Percentiles rank a stretch among this genome's conserved stretches.
phyloP scores from a whole-genome alignment of 2,888 invertebrate genomes.

The Hyposoter didymator region DNA sequence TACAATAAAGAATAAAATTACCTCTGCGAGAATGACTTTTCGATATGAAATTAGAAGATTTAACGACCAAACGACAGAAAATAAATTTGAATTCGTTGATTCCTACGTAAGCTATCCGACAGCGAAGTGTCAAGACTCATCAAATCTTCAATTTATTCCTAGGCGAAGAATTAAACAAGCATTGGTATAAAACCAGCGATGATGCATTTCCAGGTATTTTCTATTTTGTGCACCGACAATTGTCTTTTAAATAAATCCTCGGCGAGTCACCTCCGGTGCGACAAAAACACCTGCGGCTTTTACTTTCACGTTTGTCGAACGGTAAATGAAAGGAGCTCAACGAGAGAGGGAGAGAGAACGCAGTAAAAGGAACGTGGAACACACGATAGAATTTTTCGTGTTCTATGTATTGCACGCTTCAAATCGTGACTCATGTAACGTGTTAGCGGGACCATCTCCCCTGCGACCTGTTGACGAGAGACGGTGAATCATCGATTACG shows the following conservation, averaged over 20 bases:
- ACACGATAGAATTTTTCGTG: conserved; percentile 26
- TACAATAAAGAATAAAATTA: background rate
- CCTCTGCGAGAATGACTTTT: background rate
- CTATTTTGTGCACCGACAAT: background rate
- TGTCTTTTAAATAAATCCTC: background rate
- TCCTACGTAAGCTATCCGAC: background rate
- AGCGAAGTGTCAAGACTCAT: background rate
- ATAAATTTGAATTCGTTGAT: background rate
- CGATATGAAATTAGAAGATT: background rate
- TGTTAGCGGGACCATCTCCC: background rate
- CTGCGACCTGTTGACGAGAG: background rate
- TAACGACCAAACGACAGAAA: background rate
- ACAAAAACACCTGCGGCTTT: conserved; percentile 42
- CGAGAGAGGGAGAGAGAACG: background rate
- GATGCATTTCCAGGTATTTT: background rate
- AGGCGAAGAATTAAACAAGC: background rate
- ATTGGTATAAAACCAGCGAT: background rate
- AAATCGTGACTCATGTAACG: conserved; percentile 9
- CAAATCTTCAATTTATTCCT: background rate
- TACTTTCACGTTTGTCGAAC: conserved; percentile 44
- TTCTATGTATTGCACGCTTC: background rate
- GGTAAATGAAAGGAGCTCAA: conserved; percentile 12
- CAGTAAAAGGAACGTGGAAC: conserved; percentile 21
- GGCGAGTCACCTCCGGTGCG: conserved; percentile 12
- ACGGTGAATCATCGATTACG: conserved; percentile 11